Percentiles rank a stretch among this genome's conserved stretches.
These are phyloP conservation scores for Volucella inflata DNA, from an alignment of 2,888 invertebrate genomes.

Conservation along the genomic window DNA sequence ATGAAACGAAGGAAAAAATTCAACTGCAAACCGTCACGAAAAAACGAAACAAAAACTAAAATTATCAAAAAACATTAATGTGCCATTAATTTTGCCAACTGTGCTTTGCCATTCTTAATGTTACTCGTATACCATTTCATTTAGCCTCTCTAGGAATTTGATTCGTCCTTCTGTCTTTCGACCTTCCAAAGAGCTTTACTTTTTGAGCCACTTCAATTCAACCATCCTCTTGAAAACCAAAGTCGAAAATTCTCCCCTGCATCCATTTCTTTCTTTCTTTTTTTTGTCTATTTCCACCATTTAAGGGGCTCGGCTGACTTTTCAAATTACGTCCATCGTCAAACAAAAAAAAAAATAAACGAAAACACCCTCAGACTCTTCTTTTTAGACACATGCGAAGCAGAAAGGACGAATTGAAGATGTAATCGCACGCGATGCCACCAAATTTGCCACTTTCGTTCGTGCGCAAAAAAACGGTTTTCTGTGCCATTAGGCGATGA, in stretches of 20 bases:
- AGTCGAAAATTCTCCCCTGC: background rate
- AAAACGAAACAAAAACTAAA: conserved; percentile 22
- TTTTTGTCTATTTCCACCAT: background rate
- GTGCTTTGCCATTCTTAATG: background rate
- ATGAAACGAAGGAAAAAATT: background rate
- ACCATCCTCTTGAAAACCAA: background rate
- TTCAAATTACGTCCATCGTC: background rate
- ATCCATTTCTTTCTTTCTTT: background rate
- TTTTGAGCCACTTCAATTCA: background rate
- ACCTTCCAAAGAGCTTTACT: background rate
- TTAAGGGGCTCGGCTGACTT: conserved; percentile 16
- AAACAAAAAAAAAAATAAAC: too few species aligned
- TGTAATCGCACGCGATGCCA: conserved; percentile 47
- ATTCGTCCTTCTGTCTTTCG: background rate
- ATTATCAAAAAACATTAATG: conserved; percentile 23
- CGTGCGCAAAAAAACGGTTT: conserved; percentile 51
- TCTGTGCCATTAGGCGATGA: conserved; percentile 51
- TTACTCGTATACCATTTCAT: conserved; percentile 28
- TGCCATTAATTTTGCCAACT: conserved; percentile 36
- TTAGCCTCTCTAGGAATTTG: background rate
- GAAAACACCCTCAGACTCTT: background rate
- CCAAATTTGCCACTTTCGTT: conserved; percentile 25
- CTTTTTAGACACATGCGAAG: background rate
- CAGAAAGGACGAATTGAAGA: conserved; percentile 34
- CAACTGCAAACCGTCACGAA: conserved; percentile 24